Percentiles rank a stretch among this genome's conserved stretches.
phyloP scores from a whole-genome alignment of 2,888 invertebrate species.

The Platerodrilus igneus region DNA sequence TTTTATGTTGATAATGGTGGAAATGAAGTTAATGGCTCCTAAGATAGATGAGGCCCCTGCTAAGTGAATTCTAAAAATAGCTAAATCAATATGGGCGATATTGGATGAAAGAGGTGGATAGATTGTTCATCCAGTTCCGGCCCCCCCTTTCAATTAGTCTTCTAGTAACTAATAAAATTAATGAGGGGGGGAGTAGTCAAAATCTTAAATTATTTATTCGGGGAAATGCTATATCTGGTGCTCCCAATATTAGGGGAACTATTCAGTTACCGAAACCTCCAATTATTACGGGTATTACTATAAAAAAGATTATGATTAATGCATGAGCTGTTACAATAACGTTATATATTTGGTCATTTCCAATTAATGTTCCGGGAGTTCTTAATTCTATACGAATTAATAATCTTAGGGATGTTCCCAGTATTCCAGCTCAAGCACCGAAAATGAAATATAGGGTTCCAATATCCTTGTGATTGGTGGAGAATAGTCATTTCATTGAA shows the following conservation, averaged over 20 bases:
- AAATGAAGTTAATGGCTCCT: slow-evolving; percentile 76
- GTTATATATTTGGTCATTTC: no score
- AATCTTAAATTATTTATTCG: slow-evolving; percentile 84
- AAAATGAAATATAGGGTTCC: no score
- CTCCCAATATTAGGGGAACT: slow-evolving; percentile 69
- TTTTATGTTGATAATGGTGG: slow-evolving; percentile 70
- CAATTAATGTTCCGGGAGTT: no score
- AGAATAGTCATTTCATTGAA: no score
- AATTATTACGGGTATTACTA: slow-evolving; percentile 66
- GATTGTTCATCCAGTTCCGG: slow-evolving; percentile 75
- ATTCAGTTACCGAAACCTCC: slow-evolving; percentile 83
- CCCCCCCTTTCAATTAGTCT: slow-evolving; percentile 64
- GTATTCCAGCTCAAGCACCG: no score
- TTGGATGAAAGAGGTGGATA: slow-evolving; percentile 65
- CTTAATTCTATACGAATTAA: no score
- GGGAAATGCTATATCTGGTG: slow-evolving; percentile 77
- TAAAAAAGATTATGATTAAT: no score
- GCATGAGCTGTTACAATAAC: no score
- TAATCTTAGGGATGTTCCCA: no score
- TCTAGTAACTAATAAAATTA: slow-evolving; percentile 61
- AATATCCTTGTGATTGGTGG: no score
- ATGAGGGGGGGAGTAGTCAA: slow-evolving; percentile 66
- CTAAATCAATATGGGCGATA: slow-evolving; percentile 66
- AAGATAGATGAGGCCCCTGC: slow-evolving; percentile 70
- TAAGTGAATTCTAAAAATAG: slow-evolving; percentile 72